phyloP scores from a whole-genome alignment of 2,888 invertebrate genomes.

The Glyphotaelius pellucidus region DNA sequence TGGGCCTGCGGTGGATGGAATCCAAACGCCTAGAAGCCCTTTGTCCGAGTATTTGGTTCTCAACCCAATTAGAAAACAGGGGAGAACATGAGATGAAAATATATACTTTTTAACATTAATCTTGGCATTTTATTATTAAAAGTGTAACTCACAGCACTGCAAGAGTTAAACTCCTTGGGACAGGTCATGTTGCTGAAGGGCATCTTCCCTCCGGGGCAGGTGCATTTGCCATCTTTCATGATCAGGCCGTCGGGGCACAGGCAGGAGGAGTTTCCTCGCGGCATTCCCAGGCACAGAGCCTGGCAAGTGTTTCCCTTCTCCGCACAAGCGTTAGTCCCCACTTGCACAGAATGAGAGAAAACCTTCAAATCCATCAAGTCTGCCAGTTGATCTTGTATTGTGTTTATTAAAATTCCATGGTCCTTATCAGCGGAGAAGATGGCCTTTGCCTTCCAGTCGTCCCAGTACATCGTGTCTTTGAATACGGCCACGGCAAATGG shows the following conservation, averaged over 20 bases:
- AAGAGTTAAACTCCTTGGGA: slow-evolving; percentile 79
- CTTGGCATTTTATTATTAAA: background rate
- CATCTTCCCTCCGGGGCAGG: slow-evolving; percentile 84
- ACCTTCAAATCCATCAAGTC: slow-evolving; percentile 92
- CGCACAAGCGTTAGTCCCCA: slow-evolving; percentile 85
- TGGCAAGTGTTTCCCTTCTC: slow-evolving; percentile 80
- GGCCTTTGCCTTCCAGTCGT: slow-evolving; percentile 90
- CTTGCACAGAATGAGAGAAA: slow-evolving; percentile 85
- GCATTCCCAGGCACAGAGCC: slow-evolving; percentile 87
- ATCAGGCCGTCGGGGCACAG: slow-evolving; percentile 89
- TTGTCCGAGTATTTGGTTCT: no score
- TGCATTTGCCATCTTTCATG: slow-evolving; percentile 79
- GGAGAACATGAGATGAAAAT: no score
- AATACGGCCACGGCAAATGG: slow-evolving; percentile 92
- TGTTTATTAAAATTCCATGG: slow-evolving; percentile 80
- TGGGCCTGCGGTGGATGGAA: no score
- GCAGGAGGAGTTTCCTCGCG: slow-evolving; percentile 82
- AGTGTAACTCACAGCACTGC: slow-evolving; percentile 73
- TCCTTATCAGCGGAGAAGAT: slow-evolving; percentile 90
- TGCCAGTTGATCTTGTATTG: slow-evolving; percentile 80
- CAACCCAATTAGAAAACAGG: no score
- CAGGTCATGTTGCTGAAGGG: slow-evolving; percentile 85
- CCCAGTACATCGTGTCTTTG: slow-evolving; percentile 93
- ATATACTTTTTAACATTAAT: background rate
- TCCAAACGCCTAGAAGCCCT: no score